Percentiles rank a stretch among this genome's conserved stretches.
Conservation (phyloP, 2,113 vertebrate genomes). For the Pterophyllum scalare region DNA sequence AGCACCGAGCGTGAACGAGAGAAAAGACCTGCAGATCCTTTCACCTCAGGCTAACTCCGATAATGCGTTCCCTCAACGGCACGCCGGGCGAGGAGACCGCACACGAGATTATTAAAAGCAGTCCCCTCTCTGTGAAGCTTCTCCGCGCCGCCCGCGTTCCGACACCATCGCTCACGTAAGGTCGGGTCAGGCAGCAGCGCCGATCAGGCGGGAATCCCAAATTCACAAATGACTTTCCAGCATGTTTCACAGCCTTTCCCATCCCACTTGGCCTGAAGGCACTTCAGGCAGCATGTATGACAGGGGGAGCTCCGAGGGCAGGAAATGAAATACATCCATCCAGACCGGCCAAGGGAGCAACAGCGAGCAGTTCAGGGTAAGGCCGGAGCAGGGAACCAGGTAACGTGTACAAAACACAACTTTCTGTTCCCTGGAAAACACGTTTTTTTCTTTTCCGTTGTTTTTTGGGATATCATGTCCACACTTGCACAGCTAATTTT, state of each 20-base stretch:
- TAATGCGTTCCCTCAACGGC: neutral
- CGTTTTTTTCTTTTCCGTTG: neutral
- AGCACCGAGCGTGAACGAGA: neutral
- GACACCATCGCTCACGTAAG: constrained; percentile 3
- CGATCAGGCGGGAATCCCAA: neutral
- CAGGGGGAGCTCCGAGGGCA: neutral
- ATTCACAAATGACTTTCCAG: constrained; percentile 42
- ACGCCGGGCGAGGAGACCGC: neutral
- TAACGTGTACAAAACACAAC: neutral
- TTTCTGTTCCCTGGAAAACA: neutral
- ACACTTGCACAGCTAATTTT: neutral
- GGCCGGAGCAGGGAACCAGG: neutral
- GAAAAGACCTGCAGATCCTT: neutral
- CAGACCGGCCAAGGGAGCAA: neutral
- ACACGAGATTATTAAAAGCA: constrained; percentile 26
- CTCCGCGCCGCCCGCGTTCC: neutral
- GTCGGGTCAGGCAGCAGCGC: constrained; percentile 8
- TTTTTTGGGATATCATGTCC: neutral
- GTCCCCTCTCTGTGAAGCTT: neutral
- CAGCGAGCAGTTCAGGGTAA: constrained; percentile 15
- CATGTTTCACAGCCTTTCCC: constrained; percentile 27
- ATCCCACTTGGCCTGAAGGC: constrained; percentile 29
- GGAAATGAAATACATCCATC: constrained; percentile 32
- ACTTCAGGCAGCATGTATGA: neutral
- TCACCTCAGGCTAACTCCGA: constrained; percentile 8